phyloP scores from a whole-genome alignment of 1,140 invertebrate species.

The Drosophila watanabei region DNA sequence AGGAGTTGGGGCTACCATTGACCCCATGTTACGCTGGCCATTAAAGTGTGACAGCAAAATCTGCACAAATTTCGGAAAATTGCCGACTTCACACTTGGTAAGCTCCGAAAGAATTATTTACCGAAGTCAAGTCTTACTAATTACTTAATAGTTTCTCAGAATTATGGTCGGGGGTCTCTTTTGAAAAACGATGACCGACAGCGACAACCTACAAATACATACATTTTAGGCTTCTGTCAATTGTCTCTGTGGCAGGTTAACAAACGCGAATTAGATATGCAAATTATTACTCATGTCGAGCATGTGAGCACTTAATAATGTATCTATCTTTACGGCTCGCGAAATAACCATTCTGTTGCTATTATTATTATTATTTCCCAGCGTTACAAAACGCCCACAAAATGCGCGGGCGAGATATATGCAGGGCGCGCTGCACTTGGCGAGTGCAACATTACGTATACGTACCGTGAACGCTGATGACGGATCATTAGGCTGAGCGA shows the following conservation, averaged over 20 bases:
- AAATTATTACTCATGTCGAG: conserved; percentile 56
- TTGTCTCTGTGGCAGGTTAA: conserved; percentile 35
- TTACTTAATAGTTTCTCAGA: conserved; percentile 26
- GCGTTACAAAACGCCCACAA: conserved; percentile 49
- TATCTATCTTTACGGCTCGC: conserved; percentile 53
- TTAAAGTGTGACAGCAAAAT: conserved; percentile 36
- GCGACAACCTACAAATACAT: not conserved
- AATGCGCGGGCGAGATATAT: conserved; percentile 14
- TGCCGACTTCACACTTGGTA: conserved; percentile 13
- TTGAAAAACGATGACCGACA: not conserved
- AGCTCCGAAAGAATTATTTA: not conserved
- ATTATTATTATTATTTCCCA: conserved; percentile 44
- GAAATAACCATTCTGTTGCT: conserved; percentile 58
- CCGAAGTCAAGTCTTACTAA: conserved; percentile 18
- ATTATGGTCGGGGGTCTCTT: not conserved
- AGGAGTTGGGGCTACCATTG: conserved; percentile 13
- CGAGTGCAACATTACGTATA: conserved; percentile 58
- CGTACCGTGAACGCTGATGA: conserved; percentile 43
- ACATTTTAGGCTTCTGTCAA: conserved; percentile 39
- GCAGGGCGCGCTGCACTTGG: conserved; percentile 34
- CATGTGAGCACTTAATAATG: conserved; percentile 51
- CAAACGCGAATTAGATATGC: conserved; percentile 37
- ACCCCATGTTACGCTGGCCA: conserved; percentile 17
- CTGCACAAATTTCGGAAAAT: conserved; percentile 34
- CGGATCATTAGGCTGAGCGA: conserved; percentile 51